These are phyloP conservation scores for Diadema setosum DNA, from an alignment of 35 echinoderm and acorn worm species.

Conservation along the genomic window DNA sequence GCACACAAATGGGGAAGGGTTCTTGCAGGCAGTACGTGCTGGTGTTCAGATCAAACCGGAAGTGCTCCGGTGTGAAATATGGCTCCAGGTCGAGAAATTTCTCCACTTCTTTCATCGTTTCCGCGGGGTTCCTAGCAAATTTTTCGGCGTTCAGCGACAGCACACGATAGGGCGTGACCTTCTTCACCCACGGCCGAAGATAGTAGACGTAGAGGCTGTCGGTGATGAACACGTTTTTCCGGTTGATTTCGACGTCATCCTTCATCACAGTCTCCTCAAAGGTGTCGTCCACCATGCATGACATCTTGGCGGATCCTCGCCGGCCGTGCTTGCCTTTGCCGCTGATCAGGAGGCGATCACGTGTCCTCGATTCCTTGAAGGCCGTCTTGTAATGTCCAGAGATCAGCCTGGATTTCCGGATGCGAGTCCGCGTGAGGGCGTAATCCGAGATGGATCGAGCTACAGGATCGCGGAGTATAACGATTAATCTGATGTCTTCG, in stretches of 20 bases:
- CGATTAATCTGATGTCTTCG: constrained; percentile 58
- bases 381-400: not conserved
- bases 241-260: not conserved
- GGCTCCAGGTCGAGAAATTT: not conserved
- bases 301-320: not conserved
- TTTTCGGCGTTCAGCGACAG: not conserved
- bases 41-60: not conserved
- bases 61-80: not conserved
- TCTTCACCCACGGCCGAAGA: not conserved
- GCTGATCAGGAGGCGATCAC: not conserved
- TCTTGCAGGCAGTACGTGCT: not conserved
- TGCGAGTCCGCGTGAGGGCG: constrained; percentile 20
- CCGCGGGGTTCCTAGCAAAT: not conserved
- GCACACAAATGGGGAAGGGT: not conserved
- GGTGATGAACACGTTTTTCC: not conserved
- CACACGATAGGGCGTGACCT: not conserved
- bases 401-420: not conserved
- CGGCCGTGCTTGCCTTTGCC: not conserved
- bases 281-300: not conserved
- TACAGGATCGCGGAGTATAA: constrained; percentile 72
- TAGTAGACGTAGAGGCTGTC: constrained; percentile 7
- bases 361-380: not conserved
- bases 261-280: not conserved
- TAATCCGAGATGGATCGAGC: constrained; percentile 72
- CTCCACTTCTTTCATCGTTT: not conserved